Percentiles rank a stretch among this genome's conserved stretches.
Conservation (phyloP, 64 coral and sea anemone genomes). For the Stichodactyla mertensii region DNA sequence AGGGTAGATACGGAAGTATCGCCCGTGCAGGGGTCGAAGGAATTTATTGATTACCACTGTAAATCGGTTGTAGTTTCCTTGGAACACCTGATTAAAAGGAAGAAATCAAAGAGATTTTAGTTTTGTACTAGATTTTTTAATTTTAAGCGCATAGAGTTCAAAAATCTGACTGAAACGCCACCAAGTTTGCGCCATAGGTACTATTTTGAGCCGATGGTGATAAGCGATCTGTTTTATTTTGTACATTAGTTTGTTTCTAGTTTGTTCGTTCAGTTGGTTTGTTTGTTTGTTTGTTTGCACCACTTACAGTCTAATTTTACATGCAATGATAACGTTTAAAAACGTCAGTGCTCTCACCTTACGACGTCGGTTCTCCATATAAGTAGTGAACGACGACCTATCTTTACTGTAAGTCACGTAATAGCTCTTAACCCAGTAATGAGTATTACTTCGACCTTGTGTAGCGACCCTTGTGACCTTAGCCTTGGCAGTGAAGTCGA, state of each 20-base stretch:
- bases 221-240: no score
- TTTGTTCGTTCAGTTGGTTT: no score
- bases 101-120: no score
- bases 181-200: no score
- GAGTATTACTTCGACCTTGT: constrained; percentile 72
- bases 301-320: background rate
- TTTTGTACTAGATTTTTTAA: no score
- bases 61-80: constrained; percentile 65
- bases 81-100: constrained; percentile 50
- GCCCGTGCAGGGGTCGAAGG: constrained; percentile 28
- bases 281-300: background rate
- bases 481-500: constrained; percentile 76
- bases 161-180: no score
- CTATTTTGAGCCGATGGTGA: no score
- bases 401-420: constrained; percentile 72
- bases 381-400: constrained; percentile 42
- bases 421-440: constrained; percentile 83
- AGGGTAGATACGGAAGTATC: constrained; percentile 74
- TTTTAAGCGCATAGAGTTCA: no score
- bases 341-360: constrained; percentile 17
- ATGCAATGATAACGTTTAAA: background rate
- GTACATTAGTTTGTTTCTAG: no score
- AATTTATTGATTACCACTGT: constrained; percentile 67
- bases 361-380: constrained; percentile 32
- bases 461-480: constrained; percentile 51